Evolutionary conservation across 1,140 invertebrate genomes (phyloP), one percentile per base, ranked within the genome.

Genomic region (Ctenoplectra terminalis): DNA sequence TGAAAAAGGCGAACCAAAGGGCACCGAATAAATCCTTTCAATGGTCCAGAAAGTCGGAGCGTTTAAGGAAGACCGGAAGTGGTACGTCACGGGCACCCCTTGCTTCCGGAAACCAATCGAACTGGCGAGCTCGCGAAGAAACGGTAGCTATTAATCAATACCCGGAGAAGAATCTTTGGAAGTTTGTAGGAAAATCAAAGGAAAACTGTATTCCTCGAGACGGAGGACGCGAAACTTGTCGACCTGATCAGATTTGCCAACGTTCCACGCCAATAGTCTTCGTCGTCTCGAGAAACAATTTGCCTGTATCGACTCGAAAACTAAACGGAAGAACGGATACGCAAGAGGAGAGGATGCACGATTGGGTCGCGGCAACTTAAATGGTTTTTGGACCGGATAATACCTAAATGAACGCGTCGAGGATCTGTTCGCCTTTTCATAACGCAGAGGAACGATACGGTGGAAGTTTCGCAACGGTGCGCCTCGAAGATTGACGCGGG

Each of bases 11-110:
- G 58, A 54, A 54, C 13, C n/a, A 29, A 31, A 46, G 26, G 17
- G 1, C 29, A 17, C 11, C 23, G 34, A 48, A 66, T 77, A 66
- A 66, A 77, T 54, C 37, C 17, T 56, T 13, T n/a, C 2, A n/a
- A 75, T 61, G 34, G 37, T 17, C 7, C 50, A 29, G 58, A 29
- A 50, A 73, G 31, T 52, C 5, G 23, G 13, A 8, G 20, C 31
- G 23, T 43, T 29, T n/a, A 72, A 75, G 69, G 50, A 61, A 58
- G 70, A 54, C 81, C 86, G 91, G 91, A 92, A 92, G 90, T 85
- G 86, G 82, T 91, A 89, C 71, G 88, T 91, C 90, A 91, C 89
- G 88, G 52, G 48, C 86, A 77, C 85, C 87, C 73, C 83, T 66
- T 81, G 87, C 88, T 91, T 88, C 91, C 84, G 66, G 77, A 26